Percentiles rank a stretch among this genome's conserved stretches.
These are phyloP conservation scores for Harpagifer antarcticus DNA, from an alignment of 2,797 vertebrate genomes.

Conservation along the genomic window DNA sequence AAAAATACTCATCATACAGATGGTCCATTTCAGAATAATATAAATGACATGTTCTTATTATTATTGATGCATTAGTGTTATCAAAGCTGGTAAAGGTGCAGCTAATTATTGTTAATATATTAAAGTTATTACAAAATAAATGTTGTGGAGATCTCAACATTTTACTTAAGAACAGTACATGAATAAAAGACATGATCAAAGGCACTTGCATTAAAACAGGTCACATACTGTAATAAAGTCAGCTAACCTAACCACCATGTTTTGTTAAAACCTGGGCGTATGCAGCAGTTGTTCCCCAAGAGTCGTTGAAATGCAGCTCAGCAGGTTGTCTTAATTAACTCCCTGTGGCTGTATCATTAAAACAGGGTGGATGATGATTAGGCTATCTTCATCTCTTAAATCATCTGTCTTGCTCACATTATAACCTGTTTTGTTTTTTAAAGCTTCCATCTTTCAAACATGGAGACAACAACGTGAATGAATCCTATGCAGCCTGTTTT, in stretches of 20 bases:
- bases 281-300: not conserved
- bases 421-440: not conserved
- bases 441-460: constrained; percentile 84
- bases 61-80: no score
- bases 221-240: not conserved
- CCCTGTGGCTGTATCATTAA: constrained; percentile 2
- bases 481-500: constrained; percentile 79
- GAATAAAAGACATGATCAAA: no score
- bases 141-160: no score
- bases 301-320: not conserved
- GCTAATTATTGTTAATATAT: no score
- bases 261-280: not conserved
- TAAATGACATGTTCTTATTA: no score
- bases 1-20: no score
- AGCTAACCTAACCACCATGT: not conserved
- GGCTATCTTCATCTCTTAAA: not conserved
- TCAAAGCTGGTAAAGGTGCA: no score
- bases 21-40: no score
- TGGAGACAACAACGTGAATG: constrained; percentile 75
- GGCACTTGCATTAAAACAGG: no score
- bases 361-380: not conserved
- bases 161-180: no score
- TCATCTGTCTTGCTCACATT: not conserved
- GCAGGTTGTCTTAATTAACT: constrained; percentile 7
- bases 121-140: no score